Conservation (phyloP, 2,797 vertebrate species). For the Betta splendens region DNA sequence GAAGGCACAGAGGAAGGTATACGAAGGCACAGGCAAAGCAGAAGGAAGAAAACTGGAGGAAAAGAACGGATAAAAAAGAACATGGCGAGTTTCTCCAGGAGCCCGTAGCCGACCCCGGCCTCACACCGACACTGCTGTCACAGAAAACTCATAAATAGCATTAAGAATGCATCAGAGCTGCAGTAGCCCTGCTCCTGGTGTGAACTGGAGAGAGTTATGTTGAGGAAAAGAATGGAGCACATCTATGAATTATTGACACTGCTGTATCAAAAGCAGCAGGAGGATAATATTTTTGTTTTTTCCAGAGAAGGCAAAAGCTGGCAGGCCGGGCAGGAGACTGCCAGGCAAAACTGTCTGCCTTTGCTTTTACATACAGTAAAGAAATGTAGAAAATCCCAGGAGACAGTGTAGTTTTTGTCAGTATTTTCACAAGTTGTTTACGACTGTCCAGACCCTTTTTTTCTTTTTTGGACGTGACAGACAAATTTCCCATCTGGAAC, state of each 20-base stretch:
- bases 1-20: constrained; percentile 59
- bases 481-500: not conserved
- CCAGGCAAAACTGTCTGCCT: constrained; percentile 17
- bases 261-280: constrained; percentile 57
- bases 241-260: constrained; percentile 66
- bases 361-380: constrained; percentile 5
- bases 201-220: constrained; percentile 51
- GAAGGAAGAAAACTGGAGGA: constrained; percentile 13
- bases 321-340: constrained; percentile 24
- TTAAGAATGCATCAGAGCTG: constrained; percentile 75
- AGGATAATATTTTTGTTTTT: constrained; percentile 61
- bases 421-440: constrained; percentile 13
- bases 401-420: constrained; percentile 2
- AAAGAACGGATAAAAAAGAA: constrained; percentile 1
- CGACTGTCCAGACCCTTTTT: not conserved
- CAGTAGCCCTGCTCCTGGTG: constrained; percentile 49
- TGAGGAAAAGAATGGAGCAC: constrained; percentile 40
- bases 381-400: constrained; percentile 4
- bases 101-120: constrained; percentile 22
- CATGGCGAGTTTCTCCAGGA: constrained; percentile 13
- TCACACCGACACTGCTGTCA: constrained; percentile 49
- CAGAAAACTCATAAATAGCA: constrained; percentile 70
- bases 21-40: constrained; percentile 56
- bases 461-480: not conserved
- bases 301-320: constrained; percentile 30